Base-by-base conservation (phyloP, 1,140 invertebrate genomes). In the Drosophila jambulina region DNA sequence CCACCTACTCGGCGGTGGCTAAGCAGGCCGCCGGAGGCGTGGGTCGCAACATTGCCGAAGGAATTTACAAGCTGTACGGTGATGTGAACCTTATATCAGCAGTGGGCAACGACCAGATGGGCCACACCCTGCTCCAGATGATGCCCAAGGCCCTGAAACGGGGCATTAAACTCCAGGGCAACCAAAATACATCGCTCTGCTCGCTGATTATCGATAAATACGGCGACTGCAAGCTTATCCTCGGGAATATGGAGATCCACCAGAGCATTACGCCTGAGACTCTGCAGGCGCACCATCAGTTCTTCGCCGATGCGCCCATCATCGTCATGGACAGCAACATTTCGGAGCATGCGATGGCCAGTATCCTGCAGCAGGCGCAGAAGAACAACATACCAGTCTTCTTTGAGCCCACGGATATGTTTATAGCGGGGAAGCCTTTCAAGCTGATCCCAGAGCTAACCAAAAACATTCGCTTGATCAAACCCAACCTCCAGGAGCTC, bases 41-140 rank as follows among this genome's bases (percentile, higher is more conserved):
- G 0, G 98, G 95, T 0, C 94, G 98, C 36, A 99, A 99, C 88
- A 94, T 99, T n/a, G 96, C 97, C 0, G 97, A 98, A 76, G 96
- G 96, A 48, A 93, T 99, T 10, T 94, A 94, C 57, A 95, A 96
- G 77, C 94, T 99, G 7, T 95, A 95, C 21, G 94, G 94, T 8
- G 90, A 93, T 3, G 95, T 96, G 0, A 93, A 95, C 49, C 94
- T 99, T 38, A 94, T 99, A 56, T 97, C 97, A 0, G 96, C 96
- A 2, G 93, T 99, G 45, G 98, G 98, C 0, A 93, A 95, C 48
- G 97, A 98, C 93, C 86, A 94, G 64, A 62, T 91, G 60, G 94
- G 95, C 9, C 62, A 93, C 34, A 94, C 93, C 82, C 78, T 95
- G 9, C 80, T 82, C 6, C 86, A 93, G 25, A 84, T 86, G 27